Evolutionary conservation across 2,888 invertebrate species (phyloP), one percentile per base, ranked within the genome.

Genomic region (Marasmarcha lunaedactyla): DNA sequence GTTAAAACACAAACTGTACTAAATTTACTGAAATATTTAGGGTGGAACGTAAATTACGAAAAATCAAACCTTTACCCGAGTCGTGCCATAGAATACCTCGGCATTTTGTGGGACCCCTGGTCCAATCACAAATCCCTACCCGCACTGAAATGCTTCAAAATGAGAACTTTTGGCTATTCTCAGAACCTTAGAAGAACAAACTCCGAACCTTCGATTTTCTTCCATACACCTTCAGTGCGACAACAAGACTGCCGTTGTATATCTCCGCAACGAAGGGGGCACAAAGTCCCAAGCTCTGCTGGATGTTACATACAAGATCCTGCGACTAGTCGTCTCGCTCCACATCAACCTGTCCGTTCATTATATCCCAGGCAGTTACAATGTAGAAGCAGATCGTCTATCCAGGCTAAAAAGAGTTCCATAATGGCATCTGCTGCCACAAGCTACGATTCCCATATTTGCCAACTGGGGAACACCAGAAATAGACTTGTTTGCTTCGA

Each of bases 211-310:
- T 12, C 2, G 15, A 7, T 11, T 37, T 14, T 26, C 35, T 2
- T 30, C 45, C 3, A 7, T 50, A 1, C 39, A 46, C 1, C 42
- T 55, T 10, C 55, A 56, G 36, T 47, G 49, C 47, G 54, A 56
- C 54, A 55, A 52, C 47, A 44, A 35, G 25, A 50, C 52, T 0
- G 52, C 43, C 4, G 43, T 55, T 3, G 20, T 7, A 7, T 20
- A 20, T 20, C 20, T 20, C 7, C 20, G 7, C 3, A 20, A 20
- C 20, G 56, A 54, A n/a, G n/a, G n/a, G n/a, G n/a, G n/a, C n/a
- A n/a, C n/a, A n/a, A n/a, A n/a, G n/a, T n/a, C n/a, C n/a, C n/a
- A n/a, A n/a, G n/a, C n/a, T n/a, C n/a, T n/a, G n/a, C n/a, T n/a
- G n/a, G n/a, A n/a, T n/a, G n/a, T n/a, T n/a, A n/a, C n/a, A n/a